These are phyloP conservation scores for Zootermopsis nevadensis DNA, from an alignment of 2,888 invertebrate species.

Conservation along the genomic window DNA sequence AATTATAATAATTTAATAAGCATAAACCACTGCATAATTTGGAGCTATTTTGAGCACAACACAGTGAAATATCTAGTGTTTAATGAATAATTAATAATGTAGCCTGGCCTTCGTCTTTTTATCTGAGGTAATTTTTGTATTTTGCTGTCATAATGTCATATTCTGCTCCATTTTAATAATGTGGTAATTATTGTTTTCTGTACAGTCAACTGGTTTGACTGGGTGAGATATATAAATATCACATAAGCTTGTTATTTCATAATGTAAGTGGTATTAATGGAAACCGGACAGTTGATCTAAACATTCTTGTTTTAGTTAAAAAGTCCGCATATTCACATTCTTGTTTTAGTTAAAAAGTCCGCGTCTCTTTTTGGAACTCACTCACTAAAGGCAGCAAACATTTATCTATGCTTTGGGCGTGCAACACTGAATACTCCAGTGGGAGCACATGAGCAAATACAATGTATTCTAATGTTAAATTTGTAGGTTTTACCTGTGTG, in stretches of 20 bases:
- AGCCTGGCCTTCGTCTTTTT: neutral
- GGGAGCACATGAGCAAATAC: too few relatives aligned
- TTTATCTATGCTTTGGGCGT: too few relatives aligned
- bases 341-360: too few relatives aligned
- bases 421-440: too few relatives aligned
- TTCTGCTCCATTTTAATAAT: neutral
- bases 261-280: neutral
- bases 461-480: too few relatives aligned
- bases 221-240: constrained; percentile 4
- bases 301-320: too few relatives aligned
- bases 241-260: neutral
- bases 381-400: too few relatives aligned
- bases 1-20: constrained; percentile 9
- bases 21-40: neutral
- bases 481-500: too few relatives aligned
- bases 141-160: neutral
- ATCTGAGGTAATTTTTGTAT: neutral
- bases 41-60: neutral
- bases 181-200: neutral
- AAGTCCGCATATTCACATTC: too few relatives aligned
- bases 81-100: constrained; percentile 9
- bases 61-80: neutral
- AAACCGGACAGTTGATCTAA: too few relatives aligned
- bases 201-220: constrained; percentile 25
- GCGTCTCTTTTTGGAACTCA: too few relatives aligned